A percentile compares a stretch with the other conserved stretches of the same genome.
phyloP scores from a whole-genome alignment of 2,113 vertebrate species.

The Silurus meridionalis region DNA sequence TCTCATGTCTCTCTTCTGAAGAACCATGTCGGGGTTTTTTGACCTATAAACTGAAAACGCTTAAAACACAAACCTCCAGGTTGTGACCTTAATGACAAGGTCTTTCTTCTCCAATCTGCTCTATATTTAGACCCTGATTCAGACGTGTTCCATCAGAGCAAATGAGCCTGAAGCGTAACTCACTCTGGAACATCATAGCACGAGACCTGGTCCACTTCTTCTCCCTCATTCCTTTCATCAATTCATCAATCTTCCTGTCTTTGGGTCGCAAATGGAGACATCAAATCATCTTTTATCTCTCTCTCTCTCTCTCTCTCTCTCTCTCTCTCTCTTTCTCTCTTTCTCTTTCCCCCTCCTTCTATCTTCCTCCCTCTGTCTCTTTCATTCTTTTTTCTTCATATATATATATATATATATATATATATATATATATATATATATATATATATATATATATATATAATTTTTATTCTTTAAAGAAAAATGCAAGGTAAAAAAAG shows the following conservation, averaged over 20 bases:
- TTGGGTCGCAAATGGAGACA: conserved; percentile 43
- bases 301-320: conserved; percentile 11
- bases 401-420: no score
- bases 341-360: background rate
- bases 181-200: background rate
- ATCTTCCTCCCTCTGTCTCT: background rate
- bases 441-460: no score
- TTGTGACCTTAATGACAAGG: conserved; percentile 2
- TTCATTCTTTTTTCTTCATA: background rate
- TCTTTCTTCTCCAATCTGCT: background rate
- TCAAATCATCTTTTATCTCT: conserved; percentile 35
- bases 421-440: no score
- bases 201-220: background rate
- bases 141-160: conserved; percentile 27
- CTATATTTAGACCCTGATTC: conserved; percentile 35
- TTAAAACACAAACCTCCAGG: background rate
- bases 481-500: background rate
- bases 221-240: no score
- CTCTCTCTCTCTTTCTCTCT: background rate
- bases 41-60: background rate
- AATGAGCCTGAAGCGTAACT: conserved; percentile 15
- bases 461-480: background rate
- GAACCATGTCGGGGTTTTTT: background rate
- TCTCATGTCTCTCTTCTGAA: background rate
- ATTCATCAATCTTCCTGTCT: conserved; percentile 43